These are phyloP conservation scores for Archilochus colubris DNA, from an alignment of 2,113 vertebrate genomes.

Conservation along the genomic window DNA sequence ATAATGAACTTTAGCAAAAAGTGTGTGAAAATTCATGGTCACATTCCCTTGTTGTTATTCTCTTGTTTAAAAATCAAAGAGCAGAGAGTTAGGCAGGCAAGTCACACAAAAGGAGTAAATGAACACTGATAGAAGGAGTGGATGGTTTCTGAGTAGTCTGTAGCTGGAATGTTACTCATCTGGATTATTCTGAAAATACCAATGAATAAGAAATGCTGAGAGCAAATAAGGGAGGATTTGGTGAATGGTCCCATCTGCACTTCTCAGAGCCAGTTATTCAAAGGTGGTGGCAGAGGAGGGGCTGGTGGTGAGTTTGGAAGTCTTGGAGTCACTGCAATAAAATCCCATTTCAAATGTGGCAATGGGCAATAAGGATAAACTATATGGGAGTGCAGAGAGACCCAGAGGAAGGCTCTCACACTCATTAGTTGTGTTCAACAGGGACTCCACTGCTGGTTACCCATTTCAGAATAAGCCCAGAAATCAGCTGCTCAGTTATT, in stretches of 20 bases:
- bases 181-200: constrained; percentile 39
- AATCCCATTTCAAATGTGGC: background rate
- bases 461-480: background rate
- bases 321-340: background rate
- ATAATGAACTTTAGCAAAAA: background rate
- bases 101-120: constrained; percentile 33
- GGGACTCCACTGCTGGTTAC: background rate
- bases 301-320: background rate
- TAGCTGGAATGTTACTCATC: background rate
- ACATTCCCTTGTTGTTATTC: background rate
- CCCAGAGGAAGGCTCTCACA: background rate
- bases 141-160: constrained; percentile 10
- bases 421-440: background rate
- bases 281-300: background rate
- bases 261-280: background rate
- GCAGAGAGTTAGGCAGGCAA: background rate
- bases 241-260: background rate
- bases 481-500: background rate
- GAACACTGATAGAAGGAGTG: background rate
- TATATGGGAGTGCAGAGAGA: constrained; percentile 1
- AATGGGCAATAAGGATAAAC: background rate
- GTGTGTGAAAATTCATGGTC: background rate
- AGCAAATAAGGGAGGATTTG: constrained; percentile 30
- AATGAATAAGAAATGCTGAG: constrained; percentile 31
- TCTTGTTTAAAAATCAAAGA: constrained; percentile 28